A percentile compares a stretch with the other conserved stretches of the same genome.
Evolutionary conservation across 2,113 vertebrate genomes (phyloP).

Genomic region (Tonatia bakeri): DNA sequence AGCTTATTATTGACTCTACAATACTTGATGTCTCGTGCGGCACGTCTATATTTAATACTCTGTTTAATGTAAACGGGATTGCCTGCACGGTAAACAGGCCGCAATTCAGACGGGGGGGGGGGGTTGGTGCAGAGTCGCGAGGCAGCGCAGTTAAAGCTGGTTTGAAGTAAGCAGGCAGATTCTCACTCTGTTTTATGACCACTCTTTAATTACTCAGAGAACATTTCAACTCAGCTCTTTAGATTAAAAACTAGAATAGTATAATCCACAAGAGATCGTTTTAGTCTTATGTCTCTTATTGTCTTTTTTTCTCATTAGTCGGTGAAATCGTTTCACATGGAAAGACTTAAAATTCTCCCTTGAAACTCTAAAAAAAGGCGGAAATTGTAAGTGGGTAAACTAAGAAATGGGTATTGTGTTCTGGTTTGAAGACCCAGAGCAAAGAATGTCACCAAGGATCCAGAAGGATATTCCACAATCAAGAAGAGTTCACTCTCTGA

Average conservation of each 20-base stretch:
- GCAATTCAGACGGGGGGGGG: not conserved
- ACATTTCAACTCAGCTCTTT: not conserved
- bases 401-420: not conserved
- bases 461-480: not conserved
- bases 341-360: not conserved
- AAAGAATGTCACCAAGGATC: not conserved
- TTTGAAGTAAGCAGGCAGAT: not conserved
- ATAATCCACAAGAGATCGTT: not conserved
- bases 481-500: too few species aligned
- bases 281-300: not conserved
- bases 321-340: not conserved
- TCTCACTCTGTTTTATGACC: not conserved
- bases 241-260: not conserved
- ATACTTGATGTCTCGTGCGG: not conserved
- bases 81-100: not conserved
- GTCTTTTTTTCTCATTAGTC: not conserved
- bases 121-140: not conserved
- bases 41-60: not conserved
- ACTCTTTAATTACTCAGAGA: not conserved
- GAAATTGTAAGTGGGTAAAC: not conserved
- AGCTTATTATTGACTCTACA: not conserved
- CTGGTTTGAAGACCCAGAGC: not conserved
- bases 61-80: not conserved
- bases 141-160: not conserved
- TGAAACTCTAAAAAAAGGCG: not conserved